Base-by-base conservation (phyloP, 1,140 invertebrate genomes). In the Cydia amplana region DNA sequence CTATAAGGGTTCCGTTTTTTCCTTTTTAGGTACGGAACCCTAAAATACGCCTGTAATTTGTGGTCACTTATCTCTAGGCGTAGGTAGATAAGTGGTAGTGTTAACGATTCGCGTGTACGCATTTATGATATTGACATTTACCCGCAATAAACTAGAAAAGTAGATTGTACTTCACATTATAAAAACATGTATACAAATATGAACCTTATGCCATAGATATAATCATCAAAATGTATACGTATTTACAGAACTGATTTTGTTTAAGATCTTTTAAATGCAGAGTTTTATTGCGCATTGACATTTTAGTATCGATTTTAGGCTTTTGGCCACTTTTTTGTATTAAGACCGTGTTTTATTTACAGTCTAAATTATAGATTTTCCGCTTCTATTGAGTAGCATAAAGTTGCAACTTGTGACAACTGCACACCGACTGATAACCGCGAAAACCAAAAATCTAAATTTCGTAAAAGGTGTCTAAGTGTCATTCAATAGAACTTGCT, bases 111-210 rank as follows among this genome's bases (percentile, higher is more conserved):
- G 49, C 49, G 49, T 18, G 49, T 51, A 51, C 49, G 6, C 49
- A 51, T 51, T 51, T 51, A 51, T 51, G 6, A 51, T 51, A 51
- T 51, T 51, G 49, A 51, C 49, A 51, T 51, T 51, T 51, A 51
- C 49, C 6, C n/a, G 6, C n/a, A 18, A 18, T 51, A 51, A 51
- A n/a, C 49, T n/a, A 51, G 49, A 18, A 51, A n/a, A 51, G 16
- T 51, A 18, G 4, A 3, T 51, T n/a, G n/a, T n/a, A 51, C 6
- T 51, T 46, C 3, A 18, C 49, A 51, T n/a, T 51, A 16, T 51
- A 51, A n/a, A 51, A 51, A 51, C 49, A 51, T 51, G 49, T 18
- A 51, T 51, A 12, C n/a, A 51, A 51, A 51, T 51, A 7, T 51
- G n/a, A 51, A 51, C 1, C 49, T 51, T 51, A 18, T 51, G 6